Percentiles rank a stretch among this genome's conserved stretches.
These are phyloP conservation scores for Lamprotornis superbus DNA, from an alignment of 2,113 vertebrate genomes.

Conservation along the genomic window DNA sequence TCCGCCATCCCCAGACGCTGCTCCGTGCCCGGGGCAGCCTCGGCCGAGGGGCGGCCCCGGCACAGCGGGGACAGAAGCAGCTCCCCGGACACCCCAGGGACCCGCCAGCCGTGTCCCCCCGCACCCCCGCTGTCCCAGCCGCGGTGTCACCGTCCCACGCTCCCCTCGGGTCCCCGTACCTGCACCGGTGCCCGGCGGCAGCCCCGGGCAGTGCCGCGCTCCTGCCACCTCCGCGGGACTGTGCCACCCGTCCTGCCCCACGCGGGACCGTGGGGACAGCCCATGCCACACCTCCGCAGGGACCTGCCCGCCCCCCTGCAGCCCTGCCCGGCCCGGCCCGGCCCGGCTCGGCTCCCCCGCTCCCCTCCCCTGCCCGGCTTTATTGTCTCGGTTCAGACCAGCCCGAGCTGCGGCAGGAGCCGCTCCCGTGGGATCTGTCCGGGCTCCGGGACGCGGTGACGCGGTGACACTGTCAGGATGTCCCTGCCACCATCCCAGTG, in stretches of 20 bases:
- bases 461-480: fast-evolving
- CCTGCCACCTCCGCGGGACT: neutral
- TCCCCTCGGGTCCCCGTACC: neutral
- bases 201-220: neutral
- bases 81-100: neutral
- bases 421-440: neutral
- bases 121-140: neutral
- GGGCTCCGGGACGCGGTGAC: neutral
- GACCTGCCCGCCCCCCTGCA: neutral
- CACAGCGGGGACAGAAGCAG: fast-evolving
- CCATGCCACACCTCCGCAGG: neutral
- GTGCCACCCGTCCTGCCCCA: neutral
- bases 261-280: neutral
- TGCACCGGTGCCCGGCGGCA: neutral
- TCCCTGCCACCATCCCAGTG: fast-evolving
- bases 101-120: fast-evolving
- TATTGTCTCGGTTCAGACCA: fast-evolving
- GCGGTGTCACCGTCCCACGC: neutral
- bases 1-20: neutral
- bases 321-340: neutral
- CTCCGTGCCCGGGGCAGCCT: fast-evolving
- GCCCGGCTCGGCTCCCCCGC: neutral
- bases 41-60: neutral
- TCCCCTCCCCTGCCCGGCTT: neutral
- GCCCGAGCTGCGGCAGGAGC: neutral